Conservation (phyloP, 2,797 vertebrate species). For the Poeciliopsis turneri region DNA sequence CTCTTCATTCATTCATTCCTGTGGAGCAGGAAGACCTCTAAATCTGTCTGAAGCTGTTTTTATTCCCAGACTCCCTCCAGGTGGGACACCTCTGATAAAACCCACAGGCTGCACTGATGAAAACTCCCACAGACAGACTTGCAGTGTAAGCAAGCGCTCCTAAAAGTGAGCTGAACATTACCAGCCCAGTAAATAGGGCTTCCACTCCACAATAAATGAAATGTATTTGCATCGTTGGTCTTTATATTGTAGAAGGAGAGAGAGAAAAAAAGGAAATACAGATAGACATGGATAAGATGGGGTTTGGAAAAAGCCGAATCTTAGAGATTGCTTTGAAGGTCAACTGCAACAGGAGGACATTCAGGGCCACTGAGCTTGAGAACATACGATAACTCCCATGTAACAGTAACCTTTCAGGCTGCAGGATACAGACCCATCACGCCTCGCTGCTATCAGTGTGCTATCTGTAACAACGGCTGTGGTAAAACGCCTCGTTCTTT, state of each 20-base stretch:
- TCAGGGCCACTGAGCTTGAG: slow-evolving; percentile 3
- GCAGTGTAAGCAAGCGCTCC: slow-evolving; percentile 50
- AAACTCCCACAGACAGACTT: slow-evolving; percentile 75
- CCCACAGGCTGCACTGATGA: slow-evolving; percentile 67
- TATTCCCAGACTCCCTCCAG: slow-evolving; percentile 68
- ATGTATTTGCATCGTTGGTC: neutral
- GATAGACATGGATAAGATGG: neutral
- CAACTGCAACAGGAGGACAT: neutral
- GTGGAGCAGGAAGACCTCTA: slow-evolving; percentile 70
- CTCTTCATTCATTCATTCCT: slow-evolving; percentile 66
- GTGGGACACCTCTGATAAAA: slow-evolving; percentile 76
- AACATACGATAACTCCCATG: neutral
- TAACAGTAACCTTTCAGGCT: slow-evolving; percentile 10
- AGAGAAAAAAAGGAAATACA: neutral
- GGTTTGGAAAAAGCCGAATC: neutral
- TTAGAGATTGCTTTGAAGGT: neutral
- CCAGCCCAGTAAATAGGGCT: neutral
- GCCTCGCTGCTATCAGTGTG: neutral
- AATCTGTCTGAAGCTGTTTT: slow-evolving; percentile 75
- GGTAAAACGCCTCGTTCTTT: neutral
- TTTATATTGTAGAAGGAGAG: neutral
- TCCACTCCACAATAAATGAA: neutral
- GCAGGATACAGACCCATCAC: neutral
- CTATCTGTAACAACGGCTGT: neutral
- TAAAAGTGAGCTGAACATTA: neutral